Percentiles rank a stretch among this genome's conserved stretches.
These are phyloP conservation scores for Mimas tiliae DNA, from an alignment of 2,888 invertebrate species.

Conservation along the genomic window DNA sequence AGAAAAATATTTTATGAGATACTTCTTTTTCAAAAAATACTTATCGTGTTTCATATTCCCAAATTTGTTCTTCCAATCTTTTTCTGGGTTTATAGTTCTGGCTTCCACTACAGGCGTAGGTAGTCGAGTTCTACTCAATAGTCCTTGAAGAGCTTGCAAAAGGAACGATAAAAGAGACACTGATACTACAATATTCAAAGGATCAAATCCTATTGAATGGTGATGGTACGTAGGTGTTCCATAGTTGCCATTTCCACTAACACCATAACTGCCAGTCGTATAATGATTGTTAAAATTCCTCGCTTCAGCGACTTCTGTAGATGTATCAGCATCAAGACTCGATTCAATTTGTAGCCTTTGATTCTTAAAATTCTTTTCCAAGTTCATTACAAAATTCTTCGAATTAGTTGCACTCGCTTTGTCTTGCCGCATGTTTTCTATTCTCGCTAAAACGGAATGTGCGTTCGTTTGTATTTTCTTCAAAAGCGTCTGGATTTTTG, in stretches of 20 bases:
- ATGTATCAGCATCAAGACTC: conserved; percentile 42
- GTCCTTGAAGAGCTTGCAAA: conserved; percentile 75
- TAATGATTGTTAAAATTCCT: conserved; percentile 69
- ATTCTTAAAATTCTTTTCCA: conserved; percentile 33
- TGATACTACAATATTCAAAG: conserved; percentile 78
- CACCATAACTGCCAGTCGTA: conserved; percentile 63
- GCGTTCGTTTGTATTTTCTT: conserved; percentile 73
- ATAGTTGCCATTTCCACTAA: conserved; percentile 61
- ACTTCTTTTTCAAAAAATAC: conserved; percentile 61
- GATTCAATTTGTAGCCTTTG: conserved; percentile 59
- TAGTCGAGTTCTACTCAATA: conserved; percentile 64
- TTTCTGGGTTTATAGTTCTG: conserved; percentile 54
- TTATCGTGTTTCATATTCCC: conserved; percentile 55
- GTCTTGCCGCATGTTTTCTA: conserved; percentile 60
- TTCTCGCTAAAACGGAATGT: conserved; percentile 65
- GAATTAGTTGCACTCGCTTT: conserved; percentile 37
- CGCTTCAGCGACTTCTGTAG: conserved; percentile 43
- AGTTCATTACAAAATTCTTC: conserved; percentile 25
- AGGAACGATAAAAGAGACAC: conserved; percentile 76
- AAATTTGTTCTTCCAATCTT: conserved; percentile 61
- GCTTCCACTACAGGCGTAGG: conserved; percentile 75
- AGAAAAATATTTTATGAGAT: conserved; percentile 55
- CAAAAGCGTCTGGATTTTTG: conserved; percentile 66
- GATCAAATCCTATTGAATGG: conserved; percentile 81
- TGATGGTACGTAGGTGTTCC: conserved; percentile 70